Conservation (phyloP, 1,140 invertebrate genomes). For the Luehdorfia chinensis region DNA sequence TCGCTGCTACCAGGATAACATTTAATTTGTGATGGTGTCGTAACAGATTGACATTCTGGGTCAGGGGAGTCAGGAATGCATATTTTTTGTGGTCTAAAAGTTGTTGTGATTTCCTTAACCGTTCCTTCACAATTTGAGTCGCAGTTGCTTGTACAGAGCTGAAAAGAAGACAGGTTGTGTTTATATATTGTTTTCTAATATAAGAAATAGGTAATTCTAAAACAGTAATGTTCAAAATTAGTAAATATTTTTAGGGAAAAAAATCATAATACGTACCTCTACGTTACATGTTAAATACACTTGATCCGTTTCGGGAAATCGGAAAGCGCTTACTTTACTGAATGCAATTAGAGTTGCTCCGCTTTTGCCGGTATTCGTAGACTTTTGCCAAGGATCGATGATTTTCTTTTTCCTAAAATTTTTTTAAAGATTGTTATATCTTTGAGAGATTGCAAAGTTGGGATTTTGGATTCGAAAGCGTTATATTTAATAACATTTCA, state of each 20-base stretch:
- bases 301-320: conserved; percentile 84
- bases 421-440: conserved; percentile 13
- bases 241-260: too few species aligned
- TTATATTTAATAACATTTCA: not conserved
- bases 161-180: conserved; percentile 27
- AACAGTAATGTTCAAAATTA: too few species aligned
- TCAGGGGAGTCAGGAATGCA: conserved; percentile 62
- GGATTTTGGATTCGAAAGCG: not conserved
- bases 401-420: conserved; percentile 81
- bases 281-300: conserved; percentile 87
- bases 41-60: conserved; percentile 46
- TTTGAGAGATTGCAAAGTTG: not conserved
- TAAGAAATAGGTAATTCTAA: too few species aligned
- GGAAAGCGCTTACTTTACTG: conserved; percentile 84
- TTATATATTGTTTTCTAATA: too few species aligned
- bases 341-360: conserved; percentile 82
- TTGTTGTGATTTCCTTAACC: conserved; percentile 45
- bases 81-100: conserved; percentile 31
- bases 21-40: conserved; percentile 30
- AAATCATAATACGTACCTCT: conserved; percentile 73
- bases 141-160: conserved; percentile 66
- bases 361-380: conserved; percentile 76
- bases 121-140: conserved; percentile 52
- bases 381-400: conserved; percentile 81
- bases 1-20: conserved; percentile 52